Conservation (phyloP, 2,797 vertebrate genomes). For the Melanotaenia parkinsoni region DNA sequence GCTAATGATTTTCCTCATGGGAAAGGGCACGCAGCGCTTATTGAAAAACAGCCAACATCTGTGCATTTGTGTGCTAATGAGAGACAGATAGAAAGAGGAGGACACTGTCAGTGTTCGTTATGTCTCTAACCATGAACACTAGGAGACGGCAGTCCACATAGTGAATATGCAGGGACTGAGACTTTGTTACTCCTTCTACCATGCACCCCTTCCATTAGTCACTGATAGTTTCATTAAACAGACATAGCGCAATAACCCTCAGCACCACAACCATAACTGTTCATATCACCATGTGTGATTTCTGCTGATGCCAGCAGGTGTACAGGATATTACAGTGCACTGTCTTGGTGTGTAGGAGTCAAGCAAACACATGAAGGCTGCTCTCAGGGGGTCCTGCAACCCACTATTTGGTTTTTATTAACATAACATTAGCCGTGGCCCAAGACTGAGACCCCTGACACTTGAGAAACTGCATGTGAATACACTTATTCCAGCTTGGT, state of each 20-base stretch:
- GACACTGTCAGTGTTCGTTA: conserved; percentile 53
- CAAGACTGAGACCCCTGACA: conserved; percentile 62
- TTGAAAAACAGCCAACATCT: conserved; percentile 66
- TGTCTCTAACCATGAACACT: conserved; percentile 8
- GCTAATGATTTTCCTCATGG: conserved; percentile 68
- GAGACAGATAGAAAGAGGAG: conserved; percentile 40
- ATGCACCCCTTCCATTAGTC: conserved; percentile 45
- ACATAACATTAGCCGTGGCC: conserved; percentile 71
- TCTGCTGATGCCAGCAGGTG: conserved; percentile 74
- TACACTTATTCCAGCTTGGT: conserved; percentile 72
- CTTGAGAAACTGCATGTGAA: conserved; percentile 70
- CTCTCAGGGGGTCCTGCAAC: conserved; percentile 56
- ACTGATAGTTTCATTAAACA: conserved; percentile 72
- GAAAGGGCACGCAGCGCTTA: conserved; percentile 44
- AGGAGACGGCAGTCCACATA: conserved; percentile 21
- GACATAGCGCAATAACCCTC: conserved; percentile 60
- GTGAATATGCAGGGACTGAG: conserved; percentile 39
- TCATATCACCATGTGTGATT: conserved; percentile 57
- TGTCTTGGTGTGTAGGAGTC: conserved; percentile 49
- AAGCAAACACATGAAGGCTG: conserved; percentile 54
- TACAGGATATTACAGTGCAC: conserved; percentile 41
- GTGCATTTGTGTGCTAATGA: conserved; percentile 62
- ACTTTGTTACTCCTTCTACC: conserved; percentile 48
- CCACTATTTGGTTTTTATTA: conserved; percentile 78
- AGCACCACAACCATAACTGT: conserved; percentile 39